Base-by-base conservation (phyloP, 2,113 vertebrate genomes). In the Mungos mungo region DNA sequence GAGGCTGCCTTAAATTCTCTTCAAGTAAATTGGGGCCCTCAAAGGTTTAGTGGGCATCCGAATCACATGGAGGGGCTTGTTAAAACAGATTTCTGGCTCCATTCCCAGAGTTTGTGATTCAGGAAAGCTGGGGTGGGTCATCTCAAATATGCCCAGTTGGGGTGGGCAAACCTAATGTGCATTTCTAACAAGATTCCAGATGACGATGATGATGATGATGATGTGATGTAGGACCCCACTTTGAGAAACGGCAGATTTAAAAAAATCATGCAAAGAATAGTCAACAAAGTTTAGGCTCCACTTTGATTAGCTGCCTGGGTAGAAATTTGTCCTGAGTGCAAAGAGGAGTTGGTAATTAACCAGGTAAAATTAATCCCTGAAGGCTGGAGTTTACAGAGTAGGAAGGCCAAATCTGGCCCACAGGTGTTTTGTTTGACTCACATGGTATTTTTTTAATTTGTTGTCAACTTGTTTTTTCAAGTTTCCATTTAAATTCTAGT, bases 81-180 rank as follows among this genome's bases (percentile, higher is more conserved):
- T 80, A 65, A 52, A 94, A 93, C 35, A 86, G 35, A 87, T 85
- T 38, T 47, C 87, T 94, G 77, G 74, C 93, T 92, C 38, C 66
- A n/a, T 65, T 88, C 72, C 81, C 47, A 35, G 69, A 15, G 38
- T 74, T 74, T 90, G 63, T 68, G 33, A 92, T 92, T 93, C 63
- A 68, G 19, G 31, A 50, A 57, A 13, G 21, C 25, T 66, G 23
- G 41, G 13, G 35, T 38, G 2, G 69, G 21, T 38, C 80, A 66
- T 77, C 71, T 88, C 11, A 96, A 96, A 90, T 77, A 41, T 60
- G 71, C 38, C 71, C 16, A 63, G 79, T 69, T 84, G 33, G 41
- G 60, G 63, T 41, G 19, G 31, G 11, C 38, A 85, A 71, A 74
- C 68, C 38, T 79, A 85, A 79, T 85, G 38, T 69, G 38, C 65